phyloP scores from a whole-genome alignment of 2,888 invertebrate genomes.

The Mythimna ferrago region DNA sequence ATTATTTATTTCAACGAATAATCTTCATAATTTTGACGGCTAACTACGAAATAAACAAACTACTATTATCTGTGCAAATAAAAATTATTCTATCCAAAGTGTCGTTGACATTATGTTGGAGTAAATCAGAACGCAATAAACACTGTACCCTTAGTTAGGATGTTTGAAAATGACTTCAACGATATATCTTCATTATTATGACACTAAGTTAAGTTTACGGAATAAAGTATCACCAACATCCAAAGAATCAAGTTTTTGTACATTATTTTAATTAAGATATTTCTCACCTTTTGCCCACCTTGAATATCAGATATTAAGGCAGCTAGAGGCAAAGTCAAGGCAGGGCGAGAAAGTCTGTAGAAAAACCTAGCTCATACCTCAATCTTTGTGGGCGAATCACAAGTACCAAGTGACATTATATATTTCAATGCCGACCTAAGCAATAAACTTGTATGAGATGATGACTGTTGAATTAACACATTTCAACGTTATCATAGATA shows the following conservation, averaged over 20 bases:
- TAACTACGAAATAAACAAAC: background rate
- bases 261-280: background rate
- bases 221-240: slow-evolving; percentile 1
- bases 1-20: slow-evolving; percentile 8
- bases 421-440: slow-evolving; percentile 16
- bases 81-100: too few relatives aligned
- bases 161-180: too few relatives aligned
- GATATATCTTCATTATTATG: too few relatives aligned
- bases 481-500: slow-evolving; percentile 31
- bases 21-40: slow-evolving; percentile 16
- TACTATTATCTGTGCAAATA: background rate
- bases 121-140: too few relatives aligned
- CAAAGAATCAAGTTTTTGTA: background rate
- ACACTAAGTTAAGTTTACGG: too few relatives aligned
- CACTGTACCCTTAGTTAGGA: too few relatives aligned
- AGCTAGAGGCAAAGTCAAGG: slow-evolving; percentile 2
- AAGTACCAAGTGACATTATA: slow-evolving; percentile 22
- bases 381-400: slow-evolving; percentile 8
- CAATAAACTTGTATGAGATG: slow-evolving; percentile 11
- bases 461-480: slow-evolving; percentile 10
- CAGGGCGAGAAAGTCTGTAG: background rate
- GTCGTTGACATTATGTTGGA: too few relatives aligned
- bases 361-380: background rate
- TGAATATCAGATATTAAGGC: background rate
- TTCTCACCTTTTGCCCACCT: background rate